Percentiles rank a stretch among this genome's conserved stretches.
These are phyloP conservation scores for Aplochiton taeniatus DNA, from an alignment of 2,797 vertebrate genomes.

Conservation along the genomic window DNA sequence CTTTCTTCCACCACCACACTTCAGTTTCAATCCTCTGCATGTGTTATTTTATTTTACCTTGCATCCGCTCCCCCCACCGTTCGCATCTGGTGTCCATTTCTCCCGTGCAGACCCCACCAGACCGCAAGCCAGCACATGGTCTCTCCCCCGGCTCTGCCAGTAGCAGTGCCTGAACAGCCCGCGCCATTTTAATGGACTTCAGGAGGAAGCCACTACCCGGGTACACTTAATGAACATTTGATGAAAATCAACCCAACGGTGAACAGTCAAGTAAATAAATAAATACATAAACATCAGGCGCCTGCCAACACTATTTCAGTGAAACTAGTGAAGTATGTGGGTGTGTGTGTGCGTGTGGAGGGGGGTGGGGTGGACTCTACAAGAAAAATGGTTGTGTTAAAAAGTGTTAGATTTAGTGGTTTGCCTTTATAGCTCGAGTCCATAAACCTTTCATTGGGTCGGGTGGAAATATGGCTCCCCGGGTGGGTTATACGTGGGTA, in stretches of 20 bases:
- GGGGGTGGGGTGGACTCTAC: conserved; percentile 10
- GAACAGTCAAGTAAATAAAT: conserved; percentile 5
- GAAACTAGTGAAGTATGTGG: background rate
- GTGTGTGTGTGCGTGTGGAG: conserved; percentile 71
- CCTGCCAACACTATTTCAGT: conserved; percentile 26
- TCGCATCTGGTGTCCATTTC: conserved; percentile 83
- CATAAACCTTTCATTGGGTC: conserved; percentile 93
- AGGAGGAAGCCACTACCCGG: conserved; percentile 82
- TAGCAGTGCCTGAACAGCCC: conserved; percentile 33
- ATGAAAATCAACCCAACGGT: conserved; percentile 83
- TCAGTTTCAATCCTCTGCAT: conserved; percentile 66
- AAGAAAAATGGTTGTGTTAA: conserved; percentile 76
- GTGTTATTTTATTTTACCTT: conserved; percentile 72
- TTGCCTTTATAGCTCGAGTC: conserved; percentile 93
- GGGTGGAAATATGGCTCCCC: conserved; percentile 91
- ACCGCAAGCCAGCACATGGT: conserved; percentile 61
- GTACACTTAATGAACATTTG: conserved; percentile 82
- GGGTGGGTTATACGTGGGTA: conserved; percentile 83
- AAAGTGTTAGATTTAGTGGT: conserved; percentile 92
- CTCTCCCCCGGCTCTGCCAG: conserved; percentile 51
- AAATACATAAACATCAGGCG: conserved; percentile 6
- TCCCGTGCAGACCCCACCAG: conserved; percentile 71
- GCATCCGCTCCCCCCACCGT: conserved; percentile 58
- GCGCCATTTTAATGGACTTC: conserved; percentile 83
- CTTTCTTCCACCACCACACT: conserved; percentile 39